These are phyloP conservation scores for Polymixis flavicincta DNA, from an alignment of 2,888 invertebrate species.

Conservation along the genomic window DNA sequence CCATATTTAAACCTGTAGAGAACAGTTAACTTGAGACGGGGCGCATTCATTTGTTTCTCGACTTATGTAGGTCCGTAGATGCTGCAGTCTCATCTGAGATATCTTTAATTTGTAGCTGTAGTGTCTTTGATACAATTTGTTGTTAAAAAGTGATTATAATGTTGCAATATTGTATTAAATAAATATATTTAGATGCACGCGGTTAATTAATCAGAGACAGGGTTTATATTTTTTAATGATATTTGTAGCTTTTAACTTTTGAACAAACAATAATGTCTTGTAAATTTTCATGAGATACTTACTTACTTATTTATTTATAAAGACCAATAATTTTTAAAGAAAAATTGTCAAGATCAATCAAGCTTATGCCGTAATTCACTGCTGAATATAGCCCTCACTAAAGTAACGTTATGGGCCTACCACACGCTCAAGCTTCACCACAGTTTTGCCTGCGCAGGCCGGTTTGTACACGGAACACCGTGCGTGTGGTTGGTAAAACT, in stretches of 20 bases:
- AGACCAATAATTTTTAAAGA: too few relatives aligned
- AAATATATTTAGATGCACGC: not conserved
- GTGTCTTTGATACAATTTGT: not conserved
- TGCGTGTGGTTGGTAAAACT: too few relatives aligned
- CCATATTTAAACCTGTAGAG: conserved; percentile 4
- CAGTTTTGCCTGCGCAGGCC: too few relatives aligned
- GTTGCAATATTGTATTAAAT: not conserved
- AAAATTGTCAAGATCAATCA: too few relatives aligned
- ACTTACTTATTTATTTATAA: too few relatives aligned
- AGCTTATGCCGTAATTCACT: not conserved
- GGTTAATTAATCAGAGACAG: too few relatives aligned
- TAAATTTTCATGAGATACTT: too few relatives aligned
- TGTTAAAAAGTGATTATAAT: not conserved
- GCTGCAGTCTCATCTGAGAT: not conserved
- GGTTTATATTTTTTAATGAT: too few relatives aligned
- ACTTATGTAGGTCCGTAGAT: not conserved
- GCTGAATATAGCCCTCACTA: not conserved
- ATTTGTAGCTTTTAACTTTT: too few relatives aligned
- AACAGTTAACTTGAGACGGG: conserved; percentile 1
- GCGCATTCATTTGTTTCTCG: conserved; percentile 14
- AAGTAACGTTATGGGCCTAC: not conserved
- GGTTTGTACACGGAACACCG: too few relatives aligned
- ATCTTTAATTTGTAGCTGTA: not conserved
- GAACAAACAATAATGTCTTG: too few relatives aligned
- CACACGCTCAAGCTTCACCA: too few relatives aligned